These are phyloP conservation scores for Oryzias curvinotus DNA, from an alignment of 2,113 vertebrate species.

Conservation along the genomic window DNA sequence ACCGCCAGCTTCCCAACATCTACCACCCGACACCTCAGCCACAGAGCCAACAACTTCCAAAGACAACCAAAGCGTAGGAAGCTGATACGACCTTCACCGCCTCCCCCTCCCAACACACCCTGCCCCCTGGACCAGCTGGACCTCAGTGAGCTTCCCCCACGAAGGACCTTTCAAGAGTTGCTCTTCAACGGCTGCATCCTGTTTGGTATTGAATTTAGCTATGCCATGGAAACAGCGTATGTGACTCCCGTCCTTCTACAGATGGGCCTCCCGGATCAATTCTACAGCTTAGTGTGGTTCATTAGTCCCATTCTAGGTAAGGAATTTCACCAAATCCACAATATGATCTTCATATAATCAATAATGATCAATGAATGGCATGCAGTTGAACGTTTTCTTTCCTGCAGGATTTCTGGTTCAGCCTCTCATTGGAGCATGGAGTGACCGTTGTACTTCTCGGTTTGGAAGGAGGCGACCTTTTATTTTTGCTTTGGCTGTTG, in stretches of 20 bases:
- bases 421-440: constrained; percentile 95
- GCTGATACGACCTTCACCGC: constrained; percentile 88
- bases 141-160: constrained; percentile 87
- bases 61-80: constrained; percentile 91
- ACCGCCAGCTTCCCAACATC: constrained; percentile 80
- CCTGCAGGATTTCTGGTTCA: constrained; percentile 91
- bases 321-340: constrained; percentile 1
- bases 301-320: constrained; percentile 96
- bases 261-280: constrained; percentile 94
- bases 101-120: constrained; percentile 92
- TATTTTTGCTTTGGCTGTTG: constrained; percentile 93
- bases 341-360: no score
- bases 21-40: constrained; percentile 88
- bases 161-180: constrained; percentile 88
- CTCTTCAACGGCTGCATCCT: constrained; percentile 93
- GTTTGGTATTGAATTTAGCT: constrained; percentile 97
- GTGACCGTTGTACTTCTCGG: constrained; percentile 92
- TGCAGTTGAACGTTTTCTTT: constrained; percentile 19
- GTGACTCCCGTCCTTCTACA: constrained; percentile 94
- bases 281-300: constrained; percentile 98
- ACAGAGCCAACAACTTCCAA: constrained; percentile 98
- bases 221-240: constrained; percentile 98
- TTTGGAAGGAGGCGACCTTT: constrained; percentile 95
- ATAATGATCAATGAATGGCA: no score
- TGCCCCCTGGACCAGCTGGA: constrained; percentile 87